Percentiles rank a stretch among this genome's conserved stretches.
Conservation (phyloP, 2,797 vertebrate species). For the Chiloscyllium punctatum region DNA sequence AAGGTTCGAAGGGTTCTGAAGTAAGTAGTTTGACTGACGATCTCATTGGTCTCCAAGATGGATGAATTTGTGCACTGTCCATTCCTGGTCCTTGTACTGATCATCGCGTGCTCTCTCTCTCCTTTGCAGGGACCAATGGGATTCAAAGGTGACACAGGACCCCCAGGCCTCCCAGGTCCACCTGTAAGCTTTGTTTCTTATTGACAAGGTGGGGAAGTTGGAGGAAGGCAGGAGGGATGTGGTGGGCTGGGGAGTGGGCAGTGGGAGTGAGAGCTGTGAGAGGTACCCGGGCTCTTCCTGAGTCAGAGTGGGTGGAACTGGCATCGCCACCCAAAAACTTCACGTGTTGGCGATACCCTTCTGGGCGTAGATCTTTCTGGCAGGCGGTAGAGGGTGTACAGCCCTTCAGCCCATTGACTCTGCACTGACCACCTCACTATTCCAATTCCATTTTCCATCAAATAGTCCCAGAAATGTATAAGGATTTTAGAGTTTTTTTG, state of each 20-base stretch:
- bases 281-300: too few species aligned
- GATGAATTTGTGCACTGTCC: too few species aligned
- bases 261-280: too few species aligned
- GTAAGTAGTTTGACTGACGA: constrained; percentile 57
- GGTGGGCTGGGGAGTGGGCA: too few species aligned
- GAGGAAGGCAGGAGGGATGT: too few species aligned
- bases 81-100: neutral
- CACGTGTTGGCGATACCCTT: neutral
- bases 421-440: too few species aligned
- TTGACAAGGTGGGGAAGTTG: neutral
- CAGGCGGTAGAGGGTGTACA: too few species aligned
- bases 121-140: constrained; percentile 63
- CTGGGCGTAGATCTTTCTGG: too few species aligned
- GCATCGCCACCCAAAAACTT: neutral
- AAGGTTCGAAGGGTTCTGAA: constrained; percentile 78
- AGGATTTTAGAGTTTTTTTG: too few species aligned
- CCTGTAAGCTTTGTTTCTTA: constrained; percentile 57
- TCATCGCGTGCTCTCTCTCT: neutral
- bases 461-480: too few species aligned
- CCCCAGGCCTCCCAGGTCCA: constrained; percentile 62
- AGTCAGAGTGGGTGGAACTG: neutral
- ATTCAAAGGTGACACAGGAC: constrained; percentile 66
- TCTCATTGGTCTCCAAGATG: neutral
- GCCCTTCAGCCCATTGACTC: too few species aligned
- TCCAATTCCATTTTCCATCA: too few species aligned